A percentile compares a stretch with the other conserved stretches of the same genome.
These are phyloP conservation scores for Melanostigma gelatinosum DNA, from an alignment of 2,113 vertebrate genomes.

Conservation along the genomic window DNA sequence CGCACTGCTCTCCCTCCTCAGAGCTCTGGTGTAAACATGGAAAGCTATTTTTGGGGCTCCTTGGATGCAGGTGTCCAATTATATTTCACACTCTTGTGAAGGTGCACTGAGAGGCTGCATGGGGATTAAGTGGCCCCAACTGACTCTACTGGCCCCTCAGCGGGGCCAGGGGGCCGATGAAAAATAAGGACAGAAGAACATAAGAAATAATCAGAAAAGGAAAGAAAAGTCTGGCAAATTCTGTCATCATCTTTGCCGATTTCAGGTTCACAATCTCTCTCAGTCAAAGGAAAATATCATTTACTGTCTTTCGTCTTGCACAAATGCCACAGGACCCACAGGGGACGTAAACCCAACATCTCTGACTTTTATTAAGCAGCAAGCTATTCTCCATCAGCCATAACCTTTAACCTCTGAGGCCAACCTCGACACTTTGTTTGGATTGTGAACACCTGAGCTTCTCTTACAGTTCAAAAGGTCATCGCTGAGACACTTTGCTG, in stretches of 20 bases:
- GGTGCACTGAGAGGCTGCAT: conserved; percentile 52
- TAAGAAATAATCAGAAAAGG: background rate
- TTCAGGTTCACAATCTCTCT: background rate
- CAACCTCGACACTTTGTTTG: conserved; percentile 4
- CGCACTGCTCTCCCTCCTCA: conserved; percentile 35
- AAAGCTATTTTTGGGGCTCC: conserved; percentile 69
- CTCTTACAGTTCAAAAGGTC: conserved; percentile 34
- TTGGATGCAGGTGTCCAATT: conserved; percentile 80
- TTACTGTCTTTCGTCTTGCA: background rate
- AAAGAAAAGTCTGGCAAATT: background rate
- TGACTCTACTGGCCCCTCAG: conserved; percentile 54
- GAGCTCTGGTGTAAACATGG: conserved; percentile 60
- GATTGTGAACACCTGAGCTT: conserved; percentile 31
- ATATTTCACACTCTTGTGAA: conserved; percentile 76
- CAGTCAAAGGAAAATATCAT: background rate
- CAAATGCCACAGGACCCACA: background rate
- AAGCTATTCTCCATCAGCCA: background rate
- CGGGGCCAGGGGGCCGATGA: background rate
- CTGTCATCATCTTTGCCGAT: background rate
- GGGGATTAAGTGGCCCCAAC: conserved; percentile 34
- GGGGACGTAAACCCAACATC: conserved; percentile 16
- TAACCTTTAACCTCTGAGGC: conserved; percentile 41
- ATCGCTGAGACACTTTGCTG: conserved; percentile 33
- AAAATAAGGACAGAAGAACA: background rate
- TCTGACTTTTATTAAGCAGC: conserved; percentile 28